Evolutionary conservation across 2,797 vertebrate genomes (phyloP).

Genomic region (Hozukius guyotensis): DNA sequence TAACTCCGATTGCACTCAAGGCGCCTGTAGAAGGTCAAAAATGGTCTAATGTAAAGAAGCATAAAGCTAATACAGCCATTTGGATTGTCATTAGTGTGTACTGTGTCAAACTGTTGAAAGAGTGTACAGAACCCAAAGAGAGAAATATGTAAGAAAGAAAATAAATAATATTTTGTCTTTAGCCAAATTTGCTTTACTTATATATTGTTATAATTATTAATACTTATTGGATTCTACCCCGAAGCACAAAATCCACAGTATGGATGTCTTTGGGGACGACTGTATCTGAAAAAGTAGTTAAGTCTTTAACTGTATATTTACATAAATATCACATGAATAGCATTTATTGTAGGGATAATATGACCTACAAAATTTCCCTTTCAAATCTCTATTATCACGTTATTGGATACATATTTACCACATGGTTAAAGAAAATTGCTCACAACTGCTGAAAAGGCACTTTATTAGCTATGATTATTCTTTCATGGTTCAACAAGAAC

Average conservation of each 20-base stretch:
- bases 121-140: background rate
- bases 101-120: background rate
- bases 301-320: slow-evolving; percentile 78
- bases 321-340: slow-evolving; percentile 88
- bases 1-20: slow-evolving; percentile 22
- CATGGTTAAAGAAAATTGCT: background rate
- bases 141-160: background rate
- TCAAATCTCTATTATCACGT: background rate
- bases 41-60: background rate
- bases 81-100: background rate
- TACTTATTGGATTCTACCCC: background rate
- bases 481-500: slow-evolving; percentile 17
- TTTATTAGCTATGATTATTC: slow-evolving; percentile 9
- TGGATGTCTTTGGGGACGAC: slow-evolving; percentile 72
- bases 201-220: background rate
- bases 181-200: background rate
- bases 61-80: background rate
- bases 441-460: slow-evolving; percentile 17
- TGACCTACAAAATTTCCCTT: slow-evolving; percentile 54
- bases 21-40: background rate
- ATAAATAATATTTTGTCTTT: background rate
- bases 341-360: slow-evolving; percentile 83
- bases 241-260: slow-evolving; percentile 23
- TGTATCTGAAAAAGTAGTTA: slow-evolving; percentile 72
- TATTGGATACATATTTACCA: slow-evolving; percentile 6